Base-by-base conservation (phyloP, 2,888 invertebrate species). In the Eulithis testata region DNA sequence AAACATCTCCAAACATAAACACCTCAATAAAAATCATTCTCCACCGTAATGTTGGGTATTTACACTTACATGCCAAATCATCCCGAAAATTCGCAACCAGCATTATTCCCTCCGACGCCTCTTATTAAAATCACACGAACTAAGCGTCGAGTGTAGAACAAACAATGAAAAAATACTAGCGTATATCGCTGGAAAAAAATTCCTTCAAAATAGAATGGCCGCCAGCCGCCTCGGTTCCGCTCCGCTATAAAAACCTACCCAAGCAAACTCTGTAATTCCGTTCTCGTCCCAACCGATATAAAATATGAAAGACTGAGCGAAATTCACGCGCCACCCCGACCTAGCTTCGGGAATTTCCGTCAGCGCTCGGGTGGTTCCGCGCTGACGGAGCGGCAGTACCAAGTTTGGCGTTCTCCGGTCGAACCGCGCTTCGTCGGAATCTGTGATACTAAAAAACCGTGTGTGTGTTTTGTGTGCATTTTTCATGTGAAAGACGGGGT, bases 221-320 rank as follows among this genome's bases (percentile, higher is more conserved):
- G 82, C 79, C 82, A 79, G 81, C 84, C 78, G 81, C 84, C 78
- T 81, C 83, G 78, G 85, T 86, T 87, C 84, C 83, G 86, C 85
- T 87, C 84, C 83, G 86, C 85, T 87, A 88, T 90, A 92, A 91
- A 91, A 92, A 91, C 87, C 87, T 82, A 90, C 84, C 89, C 84
- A 83, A 89, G 88, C 89, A 89, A 89, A 90, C 89, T 91, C 88
- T 80, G 91, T 90, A 91, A 91, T 89, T 88, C 88, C 87, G 86
- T 84, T 83, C 70, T 76, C 85, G 85, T 85, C 86, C 88, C 88
- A 76, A 85, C 86, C 89, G 87, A 88, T 91, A 91, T 92, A 91
- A 92, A 92, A 92, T 92, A 91, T 92, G 92, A 92, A 92, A 91
- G 90, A 88, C 89, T 86, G 91, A 84, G 88, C 90, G 77, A 86